Evolutionary conservation across 2,113 vertebrate species (phyloP).

Genomic region (Lamprologus speciosus): DNA sequence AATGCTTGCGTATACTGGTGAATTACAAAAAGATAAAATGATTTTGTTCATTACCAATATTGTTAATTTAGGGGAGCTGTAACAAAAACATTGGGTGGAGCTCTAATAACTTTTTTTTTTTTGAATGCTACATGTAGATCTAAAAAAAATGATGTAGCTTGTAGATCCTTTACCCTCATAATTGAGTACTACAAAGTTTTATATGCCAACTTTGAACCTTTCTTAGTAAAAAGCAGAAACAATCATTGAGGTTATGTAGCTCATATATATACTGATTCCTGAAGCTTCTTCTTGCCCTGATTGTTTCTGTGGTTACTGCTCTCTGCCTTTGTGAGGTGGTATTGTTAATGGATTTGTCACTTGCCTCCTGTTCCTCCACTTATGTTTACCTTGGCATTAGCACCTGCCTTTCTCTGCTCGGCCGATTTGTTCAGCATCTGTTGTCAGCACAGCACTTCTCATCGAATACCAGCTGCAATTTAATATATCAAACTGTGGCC

Average conservation of each 20-base stretch:
- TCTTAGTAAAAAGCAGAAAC: neutral
- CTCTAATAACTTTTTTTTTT: neutral
- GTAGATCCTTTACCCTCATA: neutral
- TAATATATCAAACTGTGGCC: neutral
- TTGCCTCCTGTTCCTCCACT: neutral
- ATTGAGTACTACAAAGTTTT: neutral
- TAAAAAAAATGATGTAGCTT: neutral
- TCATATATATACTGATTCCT: neutral
- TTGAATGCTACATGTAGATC: neutral
- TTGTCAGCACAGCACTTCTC: neutral
- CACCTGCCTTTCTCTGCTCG: neutral
- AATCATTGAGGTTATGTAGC: neutral
- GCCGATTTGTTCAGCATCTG: neutral
- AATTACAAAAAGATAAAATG: neutral
- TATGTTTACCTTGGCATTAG: constrained; percentile 18
- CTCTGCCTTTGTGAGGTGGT: neutral
- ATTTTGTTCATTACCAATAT: rapidly evolving
- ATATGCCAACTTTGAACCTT: neutral
- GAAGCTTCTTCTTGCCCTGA: neutral
- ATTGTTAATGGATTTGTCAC: neutral
- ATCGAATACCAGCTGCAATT: neutral
- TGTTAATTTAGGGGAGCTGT: neutral
- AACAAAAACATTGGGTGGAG: neutral
- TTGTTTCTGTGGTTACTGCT: neutral
- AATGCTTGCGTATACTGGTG: neutral